Conservation (phyloP, 2,888 invertebrate genomes). For the Chloromyia formosa region DNA sequence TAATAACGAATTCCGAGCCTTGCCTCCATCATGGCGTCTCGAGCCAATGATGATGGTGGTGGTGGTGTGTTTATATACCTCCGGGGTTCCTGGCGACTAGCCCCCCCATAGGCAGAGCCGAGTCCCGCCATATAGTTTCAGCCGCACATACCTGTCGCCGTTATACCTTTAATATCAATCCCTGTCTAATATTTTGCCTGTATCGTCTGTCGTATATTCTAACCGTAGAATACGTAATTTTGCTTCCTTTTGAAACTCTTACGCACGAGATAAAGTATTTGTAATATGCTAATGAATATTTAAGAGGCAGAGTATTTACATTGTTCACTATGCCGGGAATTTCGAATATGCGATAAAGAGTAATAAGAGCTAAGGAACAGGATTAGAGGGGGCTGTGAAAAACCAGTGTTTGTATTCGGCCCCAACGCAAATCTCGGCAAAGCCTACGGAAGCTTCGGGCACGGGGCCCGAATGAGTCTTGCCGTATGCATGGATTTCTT, state of each 20-base stretch:
- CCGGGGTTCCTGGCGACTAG: too few relatives aligned
- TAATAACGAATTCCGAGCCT: conserved; percentile 37
- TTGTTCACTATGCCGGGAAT: conserved; percentile 43
- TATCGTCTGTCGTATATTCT: conserved; percentile 23
- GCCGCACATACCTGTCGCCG: neutral
- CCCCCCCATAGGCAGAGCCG: too few relatives aligned
- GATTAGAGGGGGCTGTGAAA: neutral
- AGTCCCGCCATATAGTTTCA: neutral
- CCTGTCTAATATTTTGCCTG: conserved; percentile 34
- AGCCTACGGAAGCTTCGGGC: conserved; percentile 7
- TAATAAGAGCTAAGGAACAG: conserved; percentile 24
- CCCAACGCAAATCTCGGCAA: neutral
- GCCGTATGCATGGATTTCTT: neutral
- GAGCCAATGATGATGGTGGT: neutral
- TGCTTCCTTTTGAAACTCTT: conserved; percentile 46
- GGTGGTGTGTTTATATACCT: too few relatives aligned
- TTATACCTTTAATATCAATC: conserved; percentile 35
- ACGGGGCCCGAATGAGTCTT: neutral
- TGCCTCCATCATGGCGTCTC: conserved; percentile 5
- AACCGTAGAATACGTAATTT: conserved; percentile 45
- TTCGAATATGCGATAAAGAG: conserved; percentile 47
- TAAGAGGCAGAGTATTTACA: conserved; percentile 46
- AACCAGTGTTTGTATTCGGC: neutral
- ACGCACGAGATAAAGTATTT: conserved; percentile 49
- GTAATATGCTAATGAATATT: conserved; percentile 48